A percentile compares a stretch with the other conserved stretches of the same genome.
Evolutionary conservation across 2,797 vertebrate species (phyloP).

Genomic region (Poeciliopsis paucimaculata): DNA sequence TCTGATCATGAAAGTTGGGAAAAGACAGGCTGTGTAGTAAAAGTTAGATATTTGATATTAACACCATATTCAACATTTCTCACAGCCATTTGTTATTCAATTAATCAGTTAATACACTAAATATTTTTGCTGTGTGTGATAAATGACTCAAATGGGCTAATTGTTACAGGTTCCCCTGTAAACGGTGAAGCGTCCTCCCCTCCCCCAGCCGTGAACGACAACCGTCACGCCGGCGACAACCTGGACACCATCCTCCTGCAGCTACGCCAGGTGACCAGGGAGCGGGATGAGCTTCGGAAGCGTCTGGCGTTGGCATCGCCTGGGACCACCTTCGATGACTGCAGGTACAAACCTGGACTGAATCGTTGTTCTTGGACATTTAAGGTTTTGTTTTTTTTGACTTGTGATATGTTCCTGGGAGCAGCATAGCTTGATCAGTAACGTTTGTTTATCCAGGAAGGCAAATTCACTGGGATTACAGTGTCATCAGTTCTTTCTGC

Average conservation of each 20-base stretch:
- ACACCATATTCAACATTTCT: not conserved
- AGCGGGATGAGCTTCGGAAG: constrained; percentile 96
- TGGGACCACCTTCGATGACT: constrained; percentile 95
- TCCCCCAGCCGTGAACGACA: constrained; percentile 88
- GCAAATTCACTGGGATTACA: constrained; percentile 13
- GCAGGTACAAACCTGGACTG: constrained; percentile 81
- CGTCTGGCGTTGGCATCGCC: constrained; percentile 93
- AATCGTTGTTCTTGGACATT: constrained; percentile 20
- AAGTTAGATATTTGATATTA: not conserved
- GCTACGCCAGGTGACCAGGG: constrained; percentile 94
- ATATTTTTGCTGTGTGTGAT: constrained; percentile 2
- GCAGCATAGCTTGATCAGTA: constrained; percentile 18
- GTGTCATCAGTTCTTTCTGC: constrained; percentile 20
- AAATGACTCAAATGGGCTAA: constrained; percentile 48
- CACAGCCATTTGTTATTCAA: not conserved
- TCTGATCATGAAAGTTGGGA: not conserved
- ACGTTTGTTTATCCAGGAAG: constrained; percentile 24
- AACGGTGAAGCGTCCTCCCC: constrained; percentile 93
- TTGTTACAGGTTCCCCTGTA: constrained; percentile 87
- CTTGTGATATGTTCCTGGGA: constrained; percentile 18
- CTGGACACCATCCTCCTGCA: constrained; percentile 92
- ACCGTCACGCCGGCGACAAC: constrained; percentile 89
- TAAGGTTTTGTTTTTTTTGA: not conserved
- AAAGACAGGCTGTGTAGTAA: not conserved
- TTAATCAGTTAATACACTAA: not conserved